Evolutionary conservation across 2,113 vertebrate species (phyloP).

Genomic region (Tachysurus vachellii): DNA sequence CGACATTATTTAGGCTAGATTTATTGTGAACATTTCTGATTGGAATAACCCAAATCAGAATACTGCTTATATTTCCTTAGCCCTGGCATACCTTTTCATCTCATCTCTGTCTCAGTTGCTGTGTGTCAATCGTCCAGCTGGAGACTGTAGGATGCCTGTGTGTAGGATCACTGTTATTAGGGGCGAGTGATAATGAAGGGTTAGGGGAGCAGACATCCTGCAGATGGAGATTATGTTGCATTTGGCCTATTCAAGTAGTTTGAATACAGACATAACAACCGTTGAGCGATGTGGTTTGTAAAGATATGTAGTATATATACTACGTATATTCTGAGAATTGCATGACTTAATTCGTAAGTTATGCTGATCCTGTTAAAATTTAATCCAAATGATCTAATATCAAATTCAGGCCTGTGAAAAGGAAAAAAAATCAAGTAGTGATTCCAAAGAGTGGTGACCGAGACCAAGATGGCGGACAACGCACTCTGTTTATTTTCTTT

Average conservation of each 20-base stretch:
- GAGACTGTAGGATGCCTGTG: slow-evolving; percentile 46
- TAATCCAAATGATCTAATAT: background rate
- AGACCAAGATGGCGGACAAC: too few species aligned
- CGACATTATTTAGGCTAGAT: slow-evolving; percentile 8
- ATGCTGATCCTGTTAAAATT: background rate
- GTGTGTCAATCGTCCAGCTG: slow-evolving; percentile 25
- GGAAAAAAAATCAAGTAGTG: background rate
- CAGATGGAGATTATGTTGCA: slow-evolving; percentile 38
- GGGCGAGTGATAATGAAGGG: slow-evolving; percentile 46
- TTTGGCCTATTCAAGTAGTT: slow-evolving; percentile 21
- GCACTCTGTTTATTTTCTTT: too few species aligned
- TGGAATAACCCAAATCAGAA: background rate
- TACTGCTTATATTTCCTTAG: slow-evolving; percentile 24
- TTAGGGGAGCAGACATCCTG: slow-evolving; percentile 32
- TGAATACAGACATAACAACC: slow-evolving; percentile 18
- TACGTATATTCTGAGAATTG: background rate
- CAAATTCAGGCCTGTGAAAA: background rate
- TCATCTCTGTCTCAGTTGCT: slow-evolving; percentile 14
- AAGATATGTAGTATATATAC: background rate
- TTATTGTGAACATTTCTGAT: background rate
- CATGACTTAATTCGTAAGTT: background rate
- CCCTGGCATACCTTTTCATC: slow-evolving; percentile 13
- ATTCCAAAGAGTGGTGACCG: too few species aligned
- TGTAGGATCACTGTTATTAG: slow-evolving; percentile 49
- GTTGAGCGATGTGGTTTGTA: background rate